These are phyloP conservation scores for Nebria ingens DNA, from an alignment of 1,140 invertebrate species.

Conservation along the genomic window DNA sequence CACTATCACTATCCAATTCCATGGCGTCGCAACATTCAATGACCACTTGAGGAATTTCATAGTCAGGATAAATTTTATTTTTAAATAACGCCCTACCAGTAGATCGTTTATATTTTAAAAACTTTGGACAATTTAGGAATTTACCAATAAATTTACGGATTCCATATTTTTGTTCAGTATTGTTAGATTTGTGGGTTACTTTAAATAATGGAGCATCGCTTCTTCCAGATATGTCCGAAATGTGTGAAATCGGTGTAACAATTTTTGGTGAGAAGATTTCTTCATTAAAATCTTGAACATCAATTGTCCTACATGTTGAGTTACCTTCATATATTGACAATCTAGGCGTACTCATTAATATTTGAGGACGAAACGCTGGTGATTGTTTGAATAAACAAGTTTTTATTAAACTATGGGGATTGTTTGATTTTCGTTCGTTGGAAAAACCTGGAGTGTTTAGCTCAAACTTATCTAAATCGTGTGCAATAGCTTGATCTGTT, in stretches of 20 bases:
- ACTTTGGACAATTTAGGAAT: neutral
- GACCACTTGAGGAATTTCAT: neutral
- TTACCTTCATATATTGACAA: neutral
- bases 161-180: neutral
- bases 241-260: neutral
- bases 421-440: neutral
- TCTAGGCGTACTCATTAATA: neutral
- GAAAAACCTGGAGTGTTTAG: neutral
- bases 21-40: neutral
- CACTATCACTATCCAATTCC: neutral
- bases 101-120: neutral
- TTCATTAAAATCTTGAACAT: constrained; percentile 13
- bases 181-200: neutral
- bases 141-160: neutral
- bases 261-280: neutral
- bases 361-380: neutral
- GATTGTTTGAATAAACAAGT: neutral
- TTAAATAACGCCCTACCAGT: neutral
- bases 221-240: neutral
- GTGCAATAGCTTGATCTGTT: too few species aligned
- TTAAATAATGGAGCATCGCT: neutral
- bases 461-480: too few species aligned
- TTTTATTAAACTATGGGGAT: neutral
- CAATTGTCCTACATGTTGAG: neutral
- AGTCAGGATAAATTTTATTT: neutral